These are phyloP conservation scores for Podargus strigoides DNA, from an alignment of 2,797 vertebrate genomes.

Conservation along the genomic window DNA sequence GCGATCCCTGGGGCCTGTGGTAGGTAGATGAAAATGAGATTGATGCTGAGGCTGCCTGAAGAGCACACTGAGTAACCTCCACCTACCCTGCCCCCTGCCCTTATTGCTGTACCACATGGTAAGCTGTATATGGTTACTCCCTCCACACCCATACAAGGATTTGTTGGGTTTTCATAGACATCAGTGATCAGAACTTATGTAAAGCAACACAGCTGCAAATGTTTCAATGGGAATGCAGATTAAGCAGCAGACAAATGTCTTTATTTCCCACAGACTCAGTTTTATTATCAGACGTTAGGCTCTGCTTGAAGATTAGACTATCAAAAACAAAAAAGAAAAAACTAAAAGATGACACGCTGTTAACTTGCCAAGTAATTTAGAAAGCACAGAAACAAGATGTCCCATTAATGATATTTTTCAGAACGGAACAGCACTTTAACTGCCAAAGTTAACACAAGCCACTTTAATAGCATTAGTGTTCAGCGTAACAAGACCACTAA, in stretches of 20 bases:
- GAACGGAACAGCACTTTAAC: neutral
- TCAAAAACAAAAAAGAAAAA: neutral
- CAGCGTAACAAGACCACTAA: neutral
- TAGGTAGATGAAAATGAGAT: neutral
- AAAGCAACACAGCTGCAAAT: neutral
- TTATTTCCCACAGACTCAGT: neutral
- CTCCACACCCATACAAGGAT: neutral
- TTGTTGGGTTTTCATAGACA: neutral
- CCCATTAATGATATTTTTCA: neutral
- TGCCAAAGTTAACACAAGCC: neutral
- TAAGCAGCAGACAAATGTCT: neutral
- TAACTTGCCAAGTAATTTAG: neutral
- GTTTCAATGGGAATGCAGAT: neutral
- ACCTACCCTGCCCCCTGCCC: neutral
- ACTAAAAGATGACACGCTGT: neutral
- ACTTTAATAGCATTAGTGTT: neutral
- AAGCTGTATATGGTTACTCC: fast-evolving
- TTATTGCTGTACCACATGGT: neutral
- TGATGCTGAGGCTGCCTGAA: neutral
- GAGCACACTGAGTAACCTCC: neutral
- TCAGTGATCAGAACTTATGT: neutral
- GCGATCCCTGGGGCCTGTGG: neutral
- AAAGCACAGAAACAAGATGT: neutral
- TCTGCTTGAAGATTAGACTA: neutral
- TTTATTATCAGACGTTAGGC: neutral